phyloP scores from a whole-genome alignment of 1,140 invertebrate genomes.

The Telenomus remus region DNA sequence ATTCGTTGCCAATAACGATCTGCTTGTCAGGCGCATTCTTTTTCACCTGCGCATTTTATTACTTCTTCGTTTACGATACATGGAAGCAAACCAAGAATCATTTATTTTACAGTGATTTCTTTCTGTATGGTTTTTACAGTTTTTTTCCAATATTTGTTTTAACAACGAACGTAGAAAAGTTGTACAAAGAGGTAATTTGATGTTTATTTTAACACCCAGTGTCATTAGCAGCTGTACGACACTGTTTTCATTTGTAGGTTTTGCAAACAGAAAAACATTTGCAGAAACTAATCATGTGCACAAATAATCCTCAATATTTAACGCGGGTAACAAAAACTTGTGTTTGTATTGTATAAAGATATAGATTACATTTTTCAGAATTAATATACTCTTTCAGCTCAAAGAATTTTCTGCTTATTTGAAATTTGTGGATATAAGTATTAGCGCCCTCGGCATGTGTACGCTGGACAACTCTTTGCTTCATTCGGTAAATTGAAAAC shows the following conservation, averaged over 20 bases:
- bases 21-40: background rate
- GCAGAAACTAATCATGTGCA: background rate
- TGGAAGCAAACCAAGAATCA: background rate
- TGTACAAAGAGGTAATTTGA: background rate
- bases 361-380: background rate
- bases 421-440: constrained; percentile 1
- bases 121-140: background rate
- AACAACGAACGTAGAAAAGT: background rate
- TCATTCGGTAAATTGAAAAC: constrained; percentile 9
- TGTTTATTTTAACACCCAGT: no score
- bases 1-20: background rate
- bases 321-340: background rate
- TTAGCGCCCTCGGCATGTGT: constrained; percentile 6
- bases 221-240: no score
- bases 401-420: constrained; percentile 12
- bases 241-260: background rate
- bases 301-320: background rate
- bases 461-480: constrained; percentile 5
- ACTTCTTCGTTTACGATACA: background rate
- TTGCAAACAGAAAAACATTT: background rate
- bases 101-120: background rate
- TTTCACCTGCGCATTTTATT: background rate
- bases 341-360: background rate
- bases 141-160: background rate
- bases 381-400: background rate